These are phyloP conservation scores for Lycocerus yunnanus DNA, from an alignment of 2,888 invertebrate genomes.

Conservation along the genomic window DNA sequence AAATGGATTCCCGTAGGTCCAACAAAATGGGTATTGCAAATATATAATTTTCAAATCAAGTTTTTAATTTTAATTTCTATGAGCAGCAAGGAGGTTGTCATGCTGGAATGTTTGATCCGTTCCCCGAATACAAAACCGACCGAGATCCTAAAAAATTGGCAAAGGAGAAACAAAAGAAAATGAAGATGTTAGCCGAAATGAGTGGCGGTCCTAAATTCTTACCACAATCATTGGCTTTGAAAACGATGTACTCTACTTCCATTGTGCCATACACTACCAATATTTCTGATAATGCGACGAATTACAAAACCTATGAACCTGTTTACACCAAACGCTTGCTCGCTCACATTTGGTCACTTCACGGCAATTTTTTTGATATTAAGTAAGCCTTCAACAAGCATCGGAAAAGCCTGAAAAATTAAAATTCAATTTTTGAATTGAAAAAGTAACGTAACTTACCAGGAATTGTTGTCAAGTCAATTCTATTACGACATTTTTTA, in stretches of 20 bases:
- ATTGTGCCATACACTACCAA: conserved; percentile 30
- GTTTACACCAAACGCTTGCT: conserved; percentile 14
- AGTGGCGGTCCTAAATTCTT: conserved; percentile 11
- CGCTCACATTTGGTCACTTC: too few species aligned
- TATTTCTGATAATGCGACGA: conserved; percentile 29
- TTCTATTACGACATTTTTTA: too few species aligned
- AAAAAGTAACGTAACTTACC: too few species aligned
- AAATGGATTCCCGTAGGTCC: conserved; percentile 48
- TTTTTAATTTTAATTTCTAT: background rate
- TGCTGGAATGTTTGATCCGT: conserved; percentile 53
- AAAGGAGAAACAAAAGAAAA: conserved; percentile 5
- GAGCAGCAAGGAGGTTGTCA: conserved; percentile 51
- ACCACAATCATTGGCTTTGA: conserved; percentile 33
- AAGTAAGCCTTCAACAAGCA: too few species aligned
- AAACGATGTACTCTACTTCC: conserved; percentile 30
- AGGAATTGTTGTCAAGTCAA: too few species aligned
- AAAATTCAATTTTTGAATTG: too few species aligned
- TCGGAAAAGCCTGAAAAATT: too few species aligned
- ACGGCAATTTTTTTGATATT: too few species aligned
- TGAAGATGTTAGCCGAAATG: background rate
- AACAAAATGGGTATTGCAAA: conserved; percentile 44
- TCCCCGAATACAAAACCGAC: conserved; percentile 44
- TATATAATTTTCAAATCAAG: background rate
- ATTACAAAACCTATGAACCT: conserved; percentile 30
- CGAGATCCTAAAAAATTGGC: conserved; percentile 10